phyloP scores from a whole-genome alignment of 1,140 invertebrate species.

The Anadara kagoshimensis region DNA sequence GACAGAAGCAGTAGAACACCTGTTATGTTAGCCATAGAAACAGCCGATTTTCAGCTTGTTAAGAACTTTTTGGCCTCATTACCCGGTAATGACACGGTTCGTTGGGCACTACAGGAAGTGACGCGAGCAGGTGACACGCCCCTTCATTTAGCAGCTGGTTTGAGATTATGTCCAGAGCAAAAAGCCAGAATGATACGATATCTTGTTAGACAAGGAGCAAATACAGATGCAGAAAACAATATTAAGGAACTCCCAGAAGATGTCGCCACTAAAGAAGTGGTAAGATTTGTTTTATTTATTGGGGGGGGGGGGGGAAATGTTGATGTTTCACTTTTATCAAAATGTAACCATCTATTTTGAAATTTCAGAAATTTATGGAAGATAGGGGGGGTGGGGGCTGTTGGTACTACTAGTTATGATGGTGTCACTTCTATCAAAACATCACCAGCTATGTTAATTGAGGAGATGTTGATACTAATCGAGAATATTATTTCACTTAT shows the following conservation, averaged over 20 bases:
- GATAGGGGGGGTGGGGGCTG: no score
- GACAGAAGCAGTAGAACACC: constrained; percentile 29
- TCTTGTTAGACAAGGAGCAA: constrained; percentile 20
- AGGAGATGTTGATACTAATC: no score
- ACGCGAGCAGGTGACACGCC: constrained; percentile 30
- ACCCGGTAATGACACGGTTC: constrained; percentile 2
- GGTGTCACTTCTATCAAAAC: no score
- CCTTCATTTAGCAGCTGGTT: constrained; percentile 28
- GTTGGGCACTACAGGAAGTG: constrained; percentile 7
- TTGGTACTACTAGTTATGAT: no score
- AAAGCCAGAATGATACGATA: constrained; percentile 22
- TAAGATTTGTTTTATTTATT: background rate
- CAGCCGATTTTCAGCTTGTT: constrained; percentile 15
- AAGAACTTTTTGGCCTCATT: constrained; percentile 6
- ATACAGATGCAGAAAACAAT: constrained; percentile 28
- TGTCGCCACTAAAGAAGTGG: constrained; percentile 28
- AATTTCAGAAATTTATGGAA: no score
- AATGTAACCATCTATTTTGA: no score
- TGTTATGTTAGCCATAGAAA: constrained; percentile 30
- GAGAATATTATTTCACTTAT: no score
- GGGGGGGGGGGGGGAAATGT: background rate
- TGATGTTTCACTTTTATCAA: no score
- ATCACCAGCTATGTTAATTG: no score
- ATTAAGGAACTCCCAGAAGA: constrained; percentile 28
- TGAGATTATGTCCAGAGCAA: constrained; percentile 7